Conservation (phyloP, 1,140 invertebrate genomes). For the Acromyrmex charruanus region DNA sequence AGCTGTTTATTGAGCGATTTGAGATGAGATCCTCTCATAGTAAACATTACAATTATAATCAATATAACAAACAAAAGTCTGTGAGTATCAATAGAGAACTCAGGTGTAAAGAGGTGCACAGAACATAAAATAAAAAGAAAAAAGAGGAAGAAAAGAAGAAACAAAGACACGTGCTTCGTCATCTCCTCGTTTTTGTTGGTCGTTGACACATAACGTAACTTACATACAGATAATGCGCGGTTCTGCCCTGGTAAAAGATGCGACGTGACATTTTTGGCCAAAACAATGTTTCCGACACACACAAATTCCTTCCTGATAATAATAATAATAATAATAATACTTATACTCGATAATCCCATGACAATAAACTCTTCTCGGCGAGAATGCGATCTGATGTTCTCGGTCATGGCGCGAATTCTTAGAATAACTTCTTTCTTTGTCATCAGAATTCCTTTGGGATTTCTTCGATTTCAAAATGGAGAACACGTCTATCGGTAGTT, state of each 20-base stretch:
- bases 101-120: no score
- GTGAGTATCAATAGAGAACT: no score
- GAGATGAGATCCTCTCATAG: no score
- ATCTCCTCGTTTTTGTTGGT: background rate
- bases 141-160: background rate
- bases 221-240: background rate
- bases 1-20: no score
- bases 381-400: no score
- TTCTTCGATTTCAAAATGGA: background rate
- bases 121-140: background rate
- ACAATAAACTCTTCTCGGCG: background rate
- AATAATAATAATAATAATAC: no score
- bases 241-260: background rate
- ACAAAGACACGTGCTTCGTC: background rate
- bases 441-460: no score
- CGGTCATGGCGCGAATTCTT: no score
- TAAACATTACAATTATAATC: no score
- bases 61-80: no score
- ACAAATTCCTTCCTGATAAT: background rate
- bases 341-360: no score
- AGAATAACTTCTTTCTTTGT: background rate
- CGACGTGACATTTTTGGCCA: background rate
- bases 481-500: background rate
- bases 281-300: background rate
- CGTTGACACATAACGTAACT: conserved; percentile 29